phyloP scores from a whole-genome alignment of 2,888 invertebrate species.

The Drosophila paranaensis region DNA sequence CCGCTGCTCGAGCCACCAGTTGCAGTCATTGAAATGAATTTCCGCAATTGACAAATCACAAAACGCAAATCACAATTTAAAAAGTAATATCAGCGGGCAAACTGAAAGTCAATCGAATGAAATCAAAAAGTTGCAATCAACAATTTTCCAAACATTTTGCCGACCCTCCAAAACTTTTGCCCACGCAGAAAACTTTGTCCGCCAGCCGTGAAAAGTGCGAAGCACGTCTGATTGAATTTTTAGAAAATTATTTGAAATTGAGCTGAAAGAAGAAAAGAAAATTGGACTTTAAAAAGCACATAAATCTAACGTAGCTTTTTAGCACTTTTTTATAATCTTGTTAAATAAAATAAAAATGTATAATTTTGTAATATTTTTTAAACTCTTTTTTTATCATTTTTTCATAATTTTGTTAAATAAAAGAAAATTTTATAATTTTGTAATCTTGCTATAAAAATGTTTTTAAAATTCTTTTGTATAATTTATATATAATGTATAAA shows the following conservation, averaged over 20 bases:
- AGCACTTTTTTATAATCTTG: too few relatives aligned
- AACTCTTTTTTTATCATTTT: too few relatives aligned
- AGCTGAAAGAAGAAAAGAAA: too few relatives aligned
- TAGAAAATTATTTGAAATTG: not conserved
- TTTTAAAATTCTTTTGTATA: too few relatives aligned
- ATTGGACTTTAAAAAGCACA: not conserved
- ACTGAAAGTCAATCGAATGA: not conserved
- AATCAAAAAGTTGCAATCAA: constrained; percentile 13
- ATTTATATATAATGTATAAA: too few relatives aligned
- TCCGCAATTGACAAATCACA: constrained; percentile 1
- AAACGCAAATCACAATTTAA: constrained; percentile 1
- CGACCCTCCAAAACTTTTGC: not conserved
- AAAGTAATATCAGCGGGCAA: not conserved
- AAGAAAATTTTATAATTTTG: too few relatives aligned
- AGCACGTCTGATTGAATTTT: not conserved
- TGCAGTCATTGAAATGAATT: constrained; percentile 1
- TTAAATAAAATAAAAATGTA: too few relatives aligned
- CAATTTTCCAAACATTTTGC: constrained; percentile 4
- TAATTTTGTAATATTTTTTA: too few relatives aligned
- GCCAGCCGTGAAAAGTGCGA: not conserved
- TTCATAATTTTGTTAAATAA: too few relatives aligned
- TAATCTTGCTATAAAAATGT: too few relatives aligned
- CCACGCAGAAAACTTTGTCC: constrained; percentile 4
- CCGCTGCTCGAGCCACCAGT: not conserved
- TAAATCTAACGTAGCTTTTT: not conserved